Conservation (phyloP, 1,140 invertebrate genomes). For the Tribolium madens region DNA sequence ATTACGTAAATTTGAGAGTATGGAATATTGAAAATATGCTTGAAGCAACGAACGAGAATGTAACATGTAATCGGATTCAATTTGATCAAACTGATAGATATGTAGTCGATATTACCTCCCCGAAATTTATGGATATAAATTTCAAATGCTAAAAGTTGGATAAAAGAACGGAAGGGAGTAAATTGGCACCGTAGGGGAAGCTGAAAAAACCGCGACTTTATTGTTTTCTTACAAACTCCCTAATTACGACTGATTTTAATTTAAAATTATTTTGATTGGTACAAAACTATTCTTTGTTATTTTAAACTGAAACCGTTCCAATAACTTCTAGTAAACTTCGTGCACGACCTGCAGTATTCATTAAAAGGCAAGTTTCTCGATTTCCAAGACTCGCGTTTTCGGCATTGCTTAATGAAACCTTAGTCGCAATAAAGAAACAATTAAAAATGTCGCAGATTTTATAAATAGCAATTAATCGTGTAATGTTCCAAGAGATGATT, state of each 20-base stretch:
- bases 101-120: constrained; percentile 26
- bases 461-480: not conserved
- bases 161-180: constrained; percentile 18
- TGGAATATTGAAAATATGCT: constrained; percentile 43
- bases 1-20: constrained; percentile 40
- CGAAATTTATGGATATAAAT: constrained; percentile 33
- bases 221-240: constrained; percentile 5
- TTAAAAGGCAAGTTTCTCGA: constrained; percentile 1
- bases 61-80: constrained; percentile 40
- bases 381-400: too few species aligned
- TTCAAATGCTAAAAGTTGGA: constrained; percentile 28
- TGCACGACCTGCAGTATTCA: constrained; percentile 16
- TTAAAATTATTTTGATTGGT: constrained; percentile 12
- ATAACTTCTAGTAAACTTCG: too few species aligned
- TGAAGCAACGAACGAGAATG: constrained; percentile 14
- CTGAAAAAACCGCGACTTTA: not conserved
- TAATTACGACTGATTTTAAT: constrained; percentile 25
- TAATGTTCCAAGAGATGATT: not conserved
- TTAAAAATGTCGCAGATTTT: not conserved
- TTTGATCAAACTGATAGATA: constrained; percentile 39
- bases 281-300: not conserved
- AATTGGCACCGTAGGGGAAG: constrained; percentile 4
- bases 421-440: too few species aligned
- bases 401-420: too few species aligned
- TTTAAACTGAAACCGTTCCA: not conserved